Evolutionary conservation across 2,888 invertebrate species (phyloP), one percentile per base, ranked within the genome.

Genomic region (Acleris cristana): DNA sequence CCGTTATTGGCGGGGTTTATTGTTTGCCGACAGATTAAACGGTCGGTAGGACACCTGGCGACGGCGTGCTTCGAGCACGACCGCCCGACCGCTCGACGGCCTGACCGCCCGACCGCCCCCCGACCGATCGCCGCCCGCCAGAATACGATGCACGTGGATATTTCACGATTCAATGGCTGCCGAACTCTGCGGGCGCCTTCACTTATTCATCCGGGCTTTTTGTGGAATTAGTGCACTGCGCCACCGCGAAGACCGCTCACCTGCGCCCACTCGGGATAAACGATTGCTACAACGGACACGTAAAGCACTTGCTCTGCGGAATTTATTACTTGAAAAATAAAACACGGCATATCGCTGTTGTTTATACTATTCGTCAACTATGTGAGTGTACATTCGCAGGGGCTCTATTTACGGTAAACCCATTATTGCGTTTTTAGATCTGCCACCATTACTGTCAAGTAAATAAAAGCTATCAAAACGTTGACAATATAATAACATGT

Each of bases 21-120:
- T 84, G 84, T 86, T 86, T 82, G 81, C 72, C 76, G 81, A 80
- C 80, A 83, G 82, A 85, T 82, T 85, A 84, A 84, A 82, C 78
- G 80, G 72, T 72, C 73, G 72, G 73, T 74, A 70, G 80, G 77
- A 80, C 85, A 84, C 82, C 84, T 83, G 82, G 71, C 71, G 73
- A 61, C 69, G 70, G 72, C 72, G 73, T 64, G 62, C 60, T 14
- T 64, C 65, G 60, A 44, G 57, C 55, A 30, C 69, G 44, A 14
- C 40, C 40, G 40, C 40, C 40, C 30, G 30, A 30, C 30, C 10
- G 23, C 23, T 4, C 23, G 23, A 23, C 23, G 23, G 23, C 23
- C 23, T 59, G 52, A 66, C 49, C 58, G 60, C 63, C 60, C 69
- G 70, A 71, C 69, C 71, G 44, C 14, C n/a, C 68, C 45, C 54